phyloP scores from a whole-genome alignment of 2,113 vertebrate genomes.

The Chionomys nivalis region DNA sequence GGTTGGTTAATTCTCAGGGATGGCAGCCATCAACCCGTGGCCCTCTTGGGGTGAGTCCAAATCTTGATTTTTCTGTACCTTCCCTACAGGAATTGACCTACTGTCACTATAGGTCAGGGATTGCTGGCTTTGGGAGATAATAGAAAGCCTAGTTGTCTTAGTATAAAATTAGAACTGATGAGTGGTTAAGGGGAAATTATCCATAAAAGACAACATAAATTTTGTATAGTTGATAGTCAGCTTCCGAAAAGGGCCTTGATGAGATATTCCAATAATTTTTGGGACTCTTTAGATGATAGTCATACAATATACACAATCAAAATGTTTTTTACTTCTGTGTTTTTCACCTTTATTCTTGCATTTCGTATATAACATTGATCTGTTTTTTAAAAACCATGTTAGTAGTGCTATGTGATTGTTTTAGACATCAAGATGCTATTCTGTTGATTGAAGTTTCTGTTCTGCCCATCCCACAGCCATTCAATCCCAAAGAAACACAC shows the following conservation, averaged over 20 bases:
- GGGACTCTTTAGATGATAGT: neutral
- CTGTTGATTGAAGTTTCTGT: too few relatives aligned
- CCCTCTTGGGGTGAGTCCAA: conserved; percentile 73
- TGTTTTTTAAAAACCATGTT: conserved; percentile 20
- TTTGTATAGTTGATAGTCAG: neutral
- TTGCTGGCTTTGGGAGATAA: neutral
- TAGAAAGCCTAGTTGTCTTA: neutral
- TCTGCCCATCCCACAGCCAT: too few relatives aligned
- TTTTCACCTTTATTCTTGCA: neutral
- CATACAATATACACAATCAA: neutral
- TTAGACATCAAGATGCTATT: neutral
- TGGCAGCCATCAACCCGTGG: conserved; percentile 67
- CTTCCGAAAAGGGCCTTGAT: neutral
- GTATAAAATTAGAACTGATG: neutral
- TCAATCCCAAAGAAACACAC: too few relatives aligned
- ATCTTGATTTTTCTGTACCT: neutral
- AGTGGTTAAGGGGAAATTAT: neutral
- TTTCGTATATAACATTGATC: neutral
- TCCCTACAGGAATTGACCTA: neutral
- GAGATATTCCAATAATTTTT: conserved; percentile 9
- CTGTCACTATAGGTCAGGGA: neutral
- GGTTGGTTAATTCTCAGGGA: neutral
- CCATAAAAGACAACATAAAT: neutral
- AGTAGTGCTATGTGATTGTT: neutral
- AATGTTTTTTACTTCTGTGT: neutral